Base-by-base conservation (phyloP, 2,888 invertebrate species). In the Pinctada fucata region DNA sequence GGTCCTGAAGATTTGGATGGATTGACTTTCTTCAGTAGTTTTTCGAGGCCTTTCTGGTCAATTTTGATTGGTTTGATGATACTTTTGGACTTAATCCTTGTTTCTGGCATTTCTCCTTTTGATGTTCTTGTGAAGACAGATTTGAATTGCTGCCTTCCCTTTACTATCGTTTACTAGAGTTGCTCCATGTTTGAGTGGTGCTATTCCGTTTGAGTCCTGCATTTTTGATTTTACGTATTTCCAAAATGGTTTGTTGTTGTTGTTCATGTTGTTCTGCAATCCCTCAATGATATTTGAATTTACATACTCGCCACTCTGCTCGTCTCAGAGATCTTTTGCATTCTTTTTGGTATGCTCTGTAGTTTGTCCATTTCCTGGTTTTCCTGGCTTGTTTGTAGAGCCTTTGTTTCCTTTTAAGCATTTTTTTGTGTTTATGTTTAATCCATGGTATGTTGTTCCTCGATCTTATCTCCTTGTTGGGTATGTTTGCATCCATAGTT, bases 121-220 rank as follows among this genome's bases (percentile, higher is more conserved):
- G 31, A 31, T 31, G 31, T 31, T 31, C 31, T 31, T 31, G 31
- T 31, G 31, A 31, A 31, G 31, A 31, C 31, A 31, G 31, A 31
- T 31, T 31, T 31, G 31, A 31, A 31, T 31, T 31, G 31, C 31
- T 31, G 1, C 31, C 45, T 78, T 81, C 5, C 77, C 81, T 72
- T 78, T 81, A 16, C 72, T 47, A 70, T 83, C 81, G 13, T 49
- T 79, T 58, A 83, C 69, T 45, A 81, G 65, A 83, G 76, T n/a
- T 78, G 81, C 8, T 31, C 31, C 31, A 31, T 31, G 31, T 31
- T 31, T 31, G 31, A 31, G 31, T 31, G 31, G 31, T 31, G 81
- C 75, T 3, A 75, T 52, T 4, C 76, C 78, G 3, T 51, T 49
- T 13, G 66, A 70, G 48, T 80, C 67, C 68, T 81, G 63, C 2